These are phyloP conservation scores for Lepus oiostolus DNA, from an alignment of 2,797 vertebrate species.

Conservation along the genomic window DNA sequence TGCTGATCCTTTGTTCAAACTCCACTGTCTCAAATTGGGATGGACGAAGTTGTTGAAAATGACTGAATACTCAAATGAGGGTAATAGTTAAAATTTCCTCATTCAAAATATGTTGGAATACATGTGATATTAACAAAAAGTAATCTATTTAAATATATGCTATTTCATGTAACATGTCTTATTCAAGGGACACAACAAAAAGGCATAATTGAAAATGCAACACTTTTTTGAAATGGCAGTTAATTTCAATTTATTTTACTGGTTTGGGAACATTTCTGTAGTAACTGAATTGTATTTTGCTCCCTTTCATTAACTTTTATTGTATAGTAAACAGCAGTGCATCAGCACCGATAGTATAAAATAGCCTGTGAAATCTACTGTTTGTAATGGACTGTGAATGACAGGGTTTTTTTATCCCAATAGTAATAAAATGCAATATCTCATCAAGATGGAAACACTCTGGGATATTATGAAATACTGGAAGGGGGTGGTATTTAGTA, in stretches of 20 bases:
- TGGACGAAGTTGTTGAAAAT: not conserved
- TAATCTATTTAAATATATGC: conserved; percentile 52
- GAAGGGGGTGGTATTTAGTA: not conserved
- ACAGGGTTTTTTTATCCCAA: not conserved
- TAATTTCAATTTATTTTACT: conserved; percentile 81
- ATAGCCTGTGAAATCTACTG: conserved; percentile 70
- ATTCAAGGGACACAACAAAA: conserved; percentile 8
- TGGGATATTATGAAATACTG: conserved; percentile 10
- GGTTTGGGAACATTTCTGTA: conserved; percentile 66
- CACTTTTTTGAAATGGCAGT: conserved; percentile 70
- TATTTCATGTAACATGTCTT: not conserved
- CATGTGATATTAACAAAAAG: not conserved
- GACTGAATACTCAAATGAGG: not conserved
- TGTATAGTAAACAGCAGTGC: conserved; percentile 78
- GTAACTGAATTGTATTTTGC: conserved; percentile 72
- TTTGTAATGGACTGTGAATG: conserved; percentile 62
- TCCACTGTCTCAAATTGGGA: not conserved
- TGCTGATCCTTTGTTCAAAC: not conserved
- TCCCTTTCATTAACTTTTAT: conserved; percentile 82
- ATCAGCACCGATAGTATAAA: conserved; percentile 67
- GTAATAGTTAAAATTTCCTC: not conserved
- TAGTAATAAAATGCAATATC: conserved; percentile 44
- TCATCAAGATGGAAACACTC: not conserved
- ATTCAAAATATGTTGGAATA: not conserved
- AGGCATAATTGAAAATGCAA: conserved; percentile 67